Evolutionary conservation across 2,888 invertebrate genomes (phyloP).

Genomic region (Rotaria socialis): DNA sequence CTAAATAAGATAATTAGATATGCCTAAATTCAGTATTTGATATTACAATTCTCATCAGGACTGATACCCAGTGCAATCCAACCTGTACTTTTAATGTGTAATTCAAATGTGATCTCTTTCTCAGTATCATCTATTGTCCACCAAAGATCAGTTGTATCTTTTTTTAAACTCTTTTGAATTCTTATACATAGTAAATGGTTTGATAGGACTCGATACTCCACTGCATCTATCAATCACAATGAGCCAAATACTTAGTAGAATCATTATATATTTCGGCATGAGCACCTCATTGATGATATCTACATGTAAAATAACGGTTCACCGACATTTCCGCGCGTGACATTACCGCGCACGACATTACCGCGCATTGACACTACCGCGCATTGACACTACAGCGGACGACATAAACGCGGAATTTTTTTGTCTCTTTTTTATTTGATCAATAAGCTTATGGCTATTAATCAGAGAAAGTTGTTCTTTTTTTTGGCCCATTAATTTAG

Average conservation of each 20-base stretch:
- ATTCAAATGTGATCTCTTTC: slow-evolving; percentile 37
- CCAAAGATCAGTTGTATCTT: slow-evolving; percentile 1
- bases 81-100: slow-evolving; percentile 42
- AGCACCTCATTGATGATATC: background rate
- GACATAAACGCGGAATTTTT: no score
- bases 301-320: no score
- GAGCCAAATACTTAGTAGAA: background rate
- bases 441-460: no score
- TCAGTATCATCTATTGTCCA: slow-evolving; percentile 34
- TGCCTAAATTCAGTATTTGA: background rate
- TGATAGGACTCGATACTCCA: background rate
- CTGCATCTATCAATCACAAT: background rate
- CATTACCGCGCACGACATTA: no score
- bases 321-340: no score
- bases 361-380: no score
- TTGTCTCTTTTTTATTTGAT: no score
- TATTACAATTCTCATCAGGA: background rate
- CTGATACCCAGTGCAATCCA: slow-evolving; percentile 45
- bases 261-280: background rate
- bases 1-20: slow-evolving; percentile 67
- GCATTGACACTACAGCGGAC: no score
- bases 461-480: no score
- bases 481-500: no score
- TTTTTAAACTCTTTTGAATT: background rate
- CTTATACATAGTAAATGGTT: background rate